Evolutionary conservation across 2,888 invertebrate genomes (phyloP).

Genomic region (Lycaena phlaeas): DNA sequence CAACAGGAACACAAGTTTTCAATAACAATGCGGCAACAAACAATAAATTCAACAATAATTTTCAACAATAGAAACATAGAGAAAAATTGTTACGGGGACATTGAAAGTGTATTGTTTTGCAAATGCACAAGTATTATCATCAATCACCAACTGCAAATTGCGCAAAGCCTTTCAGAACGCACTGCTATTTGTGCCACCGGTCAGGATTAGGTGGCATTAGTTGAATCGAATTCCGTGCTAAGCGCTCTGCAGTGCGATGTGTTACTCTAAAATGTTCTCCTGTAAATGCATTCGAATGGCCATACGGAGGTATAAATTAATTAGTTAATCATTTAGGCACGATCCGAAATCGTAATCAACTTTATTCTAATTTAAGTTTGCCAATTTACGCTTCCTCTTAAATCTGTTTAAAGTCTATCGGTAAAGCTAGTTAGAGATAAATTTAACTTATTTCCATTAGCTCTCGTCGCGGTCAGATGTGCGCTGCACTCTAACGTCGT

Average conservation of each 20-base stretch:
- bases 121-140: constrained; percentile 59
- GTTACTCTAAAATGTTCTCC: constrained; percentile 37
- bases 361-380: constrained; percentile 27
- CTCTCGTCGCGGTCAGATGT: constrained; percentile 14
- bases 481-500: constrained; percentile 7
- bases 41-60: constrained; percentile 14
- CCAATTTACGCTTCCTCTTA: constrained; percentile 25
- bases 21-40: constrained; percentile 11
- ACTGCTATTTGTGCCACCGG: constrained; percentile 53
- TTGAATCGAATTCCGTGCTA: constrained; percentile 67
- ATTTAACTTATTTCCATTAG: constrained; percentile 17
- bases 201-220: constrained; percentile 65
- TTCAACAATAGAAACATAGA: constrained; percentile 13
- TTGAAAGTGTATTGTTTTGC: constrained; percentile 41
- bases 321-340: constrained; percentile 19
- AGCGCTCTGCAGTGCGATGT: constrained; percentile 60
- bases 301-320: constrained; percentile 15
- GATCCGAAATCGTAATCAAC: constrained; percentile 22
- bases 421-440: constrained; percentile 20
- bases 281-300: constrained; percentile 26
- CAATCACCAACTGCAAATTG: constrained; percentile 64
- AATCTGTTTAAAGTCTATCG: constrained; percentile 21
- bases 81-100: constrained; percentile 15
- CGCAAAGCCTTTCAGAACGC: constrained; percentile 56
- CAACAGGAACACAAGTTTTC: neutral